These are phyloP conservation scores for Crax fasciolata DNA, from an alignment of 2,797 vertebrate species.

Conservation along the genomic window DNA sequence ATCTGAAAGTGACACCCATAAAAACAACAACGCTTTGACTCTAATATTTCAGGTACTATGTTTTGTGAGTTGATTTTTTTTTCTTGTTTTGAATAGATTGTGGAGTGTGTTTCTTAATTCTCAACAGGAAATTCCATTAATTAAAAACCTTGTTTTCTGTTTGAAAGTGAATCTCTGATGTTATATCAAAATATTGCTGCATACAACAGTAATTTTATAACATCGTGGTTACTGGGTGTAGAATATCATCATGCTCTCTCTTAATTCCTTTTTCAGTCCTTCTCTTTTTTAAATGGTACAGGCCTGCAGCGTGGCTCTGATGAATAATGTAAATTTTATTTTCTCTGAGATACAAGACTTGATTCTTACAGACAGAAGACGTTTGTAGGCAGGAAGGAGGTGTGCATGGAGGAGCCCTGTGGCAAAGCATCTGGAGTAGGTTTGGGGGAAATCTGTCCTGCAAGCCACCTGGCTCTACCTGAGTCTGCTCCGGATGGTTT, in stretches of 20 bases:
- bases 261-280: not conserved
- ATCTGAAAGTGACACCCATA: constrained; percentile 79
- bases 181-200: not conserved
- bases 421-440: not conserved
- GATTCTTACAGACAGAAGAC: not conserved
- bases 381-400: not conserved
- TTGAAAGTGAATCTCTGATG: not conserved
- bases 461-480: not conserved
- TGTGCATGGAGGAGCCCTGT: not conserved
- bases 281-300: not conserved
- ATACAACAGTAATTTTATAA: not conserved
- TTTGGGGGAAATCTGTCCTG: not conserved
- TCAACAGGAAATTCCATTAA: not conserved
- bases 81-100: not conserved
- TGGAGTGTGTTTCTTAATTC: not conserved
- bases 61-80: not conserved
- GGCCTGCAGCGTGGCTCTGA: not conserved
- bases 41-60: not conserved
- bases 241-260: not conserved
- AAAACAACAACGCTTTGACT: constrained; percentile 34
- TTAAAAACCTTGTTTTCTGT: not conserved
- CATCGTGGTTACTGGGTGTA: not conserved
- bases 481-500: not conserved
- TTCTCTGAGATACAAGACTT: not conserved
- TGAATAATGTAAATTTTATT: not conserved